Conservation (phyloP, 64 coral and sea anemone species). For the Trachythela sp. region DNA sequence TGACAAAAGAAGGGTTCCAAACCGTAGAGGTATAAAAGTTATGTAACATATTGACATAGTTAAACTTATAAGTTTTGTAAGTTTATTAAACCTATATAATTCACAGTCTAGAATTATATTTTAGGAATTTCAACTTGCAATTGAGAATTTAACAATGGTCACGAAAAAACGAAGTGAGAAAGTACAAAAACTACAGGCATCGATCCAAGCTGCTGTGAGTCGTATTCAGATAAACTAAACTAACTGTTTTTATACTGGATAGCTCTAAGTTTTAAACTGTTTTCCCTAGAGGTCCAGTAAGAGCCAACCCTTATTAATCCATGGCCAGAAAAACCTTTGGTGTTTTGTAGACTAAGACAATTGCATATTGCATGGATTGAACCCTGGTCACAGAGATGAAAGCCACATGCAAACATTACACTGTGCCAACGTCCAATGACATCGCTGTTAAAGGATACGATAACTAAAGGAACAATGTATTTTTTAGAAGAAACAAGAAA, state of each 20-base stretch:
- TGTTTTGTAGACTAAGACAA: too few relatives aligned
- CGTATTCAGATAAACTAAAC: too few relatives aligned
- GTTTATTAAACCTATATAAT: background rate
- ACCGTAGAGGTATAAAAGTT: slow-evolving; percentile 53
- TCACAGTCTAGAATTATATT: background rate
- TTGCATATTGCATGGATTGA: too few relatives aligned
- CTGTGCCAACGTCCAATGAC: too few relatives aligned
- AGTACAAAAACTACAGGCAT: slow-evolving; percentile 74
- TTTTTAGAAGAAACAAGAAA: slow-evolving; percentile 13
- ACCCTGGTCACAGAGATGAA: too few relatives aligned
- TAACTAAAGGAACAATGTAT: background rate
- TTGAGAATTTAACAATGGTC: slow-evolving; percentile 67
- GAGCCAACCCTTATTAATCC: too few relatives aligned
- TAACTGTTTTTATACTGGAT: too few relatives aligned
- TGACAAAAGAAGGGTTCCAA: slow-evolving; percentile 68
- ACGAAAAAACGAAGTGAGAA: slow-evolving; percentile 83
- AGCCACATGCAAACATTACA: too few relatives aligned
- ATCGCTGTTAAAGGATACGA: too few relatives aligned
- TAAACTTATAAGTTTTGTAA: background rate
- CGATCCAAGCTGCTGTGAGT: slow-evolving; percentile 75
- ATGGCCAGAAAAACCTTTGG: too few relatives aligned
- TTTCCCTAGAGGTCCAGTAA: too few relatives aligned
- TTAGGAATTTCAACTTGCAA: slow-evolving; percentile 67
- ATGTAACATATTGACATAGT: background rate
- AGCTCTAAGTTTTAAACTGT: too few relatives aligned